Evolutionary conservation across 2,888 invertebrate species (phyloP).

Genomic region (Drosophila greeni): DNA sequence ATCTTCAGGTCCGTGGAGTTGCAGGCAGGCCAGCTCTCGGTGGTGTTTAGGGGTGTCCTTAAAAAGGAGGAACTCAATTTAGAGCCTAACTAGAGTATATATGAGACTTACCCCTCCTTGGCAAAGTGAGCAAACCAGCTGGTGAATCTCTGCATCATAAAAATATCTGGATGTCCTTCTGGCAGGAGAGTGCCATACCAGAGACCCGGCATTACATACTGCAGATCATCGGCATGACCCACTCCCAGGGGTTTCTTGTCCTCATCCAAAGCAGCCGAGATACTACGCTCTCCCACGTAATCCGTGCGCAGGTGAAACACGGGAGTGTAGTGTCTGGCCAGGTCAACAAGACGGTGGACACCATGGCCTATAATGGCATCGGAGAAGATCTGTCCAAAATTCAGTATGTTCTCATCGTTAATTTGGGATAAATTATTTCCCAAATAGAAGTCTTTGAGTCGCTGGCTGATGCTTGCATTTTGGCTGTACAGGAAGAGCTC

Average conservation of each 20-base stretch:
- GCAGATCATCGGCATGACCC: slow-evolving; percentile 72
- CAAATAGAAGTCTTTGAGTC: slow-evolving; percentile 57
- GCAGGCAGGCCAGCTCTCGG: slow-evolving; percentile 56
- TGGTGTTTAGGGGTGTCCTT: slow-evolving; percentile 13
- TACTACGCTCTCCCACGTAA: slow-evolving; percentile 81
- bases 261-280: slow-evolving; percentile 77
- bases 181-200: slow-evolving; percentile 69
- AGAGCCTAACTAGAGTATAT: not conserved
- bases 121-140: slow-evolving; percentile 78
- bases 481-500: slow-evolving; percentile 76
- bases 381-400: slow-evolving; percentile 79
- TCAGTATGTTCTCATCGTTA: slow-evolving; percentile 44
- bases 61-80: not conserved
- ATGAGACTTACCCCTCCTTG: slow-evolving; percentile 60
- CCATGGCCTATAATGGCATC: slow-evolving; percentile 82
- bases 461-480: slow-evolving; percentile 29
- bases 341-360: slow-evolving; percentile 81
- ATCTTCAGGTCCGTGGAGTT: slow-evolving; percentile 22
- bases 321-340: slow-evolving; percentile 79
- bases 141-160: slow-evolving; percentile 78
- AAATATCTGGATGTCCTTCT: slow-evolving; percentile 73
- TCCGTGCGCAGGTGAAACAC: slow-evolving; percentile 83
- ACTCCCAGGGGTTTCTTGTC: slow-evolving; percentile 75
- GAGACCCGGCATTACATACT: slow-evolving; percentile 64
- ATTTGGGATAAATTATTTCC: slow-evolving; percentile 30